Conservation (phyloP, 2,888 invertebrate species). For the Epiblema foenella region DNA sequence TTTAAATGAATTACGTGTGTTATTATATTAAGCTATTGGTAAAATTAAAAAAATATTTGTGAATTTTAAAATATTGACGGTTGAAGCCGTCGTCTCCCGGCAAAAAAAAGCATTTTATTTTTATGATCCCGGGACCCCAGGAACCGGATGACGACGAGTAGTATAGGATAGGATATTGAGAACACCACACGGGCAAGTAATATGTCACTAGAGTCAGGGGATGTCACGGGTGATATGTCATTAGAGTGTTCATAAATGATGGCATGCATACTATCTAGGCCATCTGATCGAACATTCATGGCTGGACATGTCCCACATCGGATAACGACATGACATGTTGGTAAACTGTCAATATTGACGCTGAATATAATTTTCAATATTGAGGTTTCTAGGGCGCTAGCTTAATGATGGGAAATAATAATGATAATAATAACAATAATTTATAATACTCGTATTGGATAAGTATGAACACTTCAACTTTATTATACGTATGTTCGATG, state of each 20-base stretch:
- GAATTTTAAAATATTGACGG: no score
- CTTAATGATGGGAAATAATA: neutral
- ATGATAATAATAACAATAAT: no score
- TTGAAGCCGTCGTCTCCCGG: no score
- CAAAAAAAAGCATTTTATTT: no score
- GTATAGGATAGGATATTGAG: neutral
- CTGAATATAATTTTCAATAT: conserved; percentile 11
- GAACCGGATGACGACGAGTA: no score
- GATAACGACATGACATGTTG: conserved; percentile 19
- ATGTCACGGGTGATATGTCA: neutral
- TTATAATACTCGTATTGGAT: no score
- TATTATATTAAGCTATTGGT: no score
- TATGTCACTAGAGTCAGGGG: neutral
- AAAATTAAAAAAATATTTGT: no score
- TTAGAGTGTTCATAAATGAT: conserved; percentile 6
- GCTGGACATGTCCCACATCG: conserved; percentile 27
- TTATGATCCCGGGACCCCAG: no score
- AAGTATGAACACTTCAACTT: no score
- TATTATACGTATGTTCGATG: no score
- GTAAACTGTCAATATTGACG: conserved; percentile 10
- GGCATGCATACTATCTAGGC: conserved; percentile 34
- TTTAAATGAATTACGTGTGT: no score
- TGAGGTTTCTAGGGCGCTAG: conserved; percentile 15
- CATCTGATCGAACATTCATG: conserved; percentile 30
- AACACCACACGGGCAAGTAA: neutral